Conservation (phyloP, 2,797 vertebrate species). For the Sebastiscus albofasciatus region DNA sequence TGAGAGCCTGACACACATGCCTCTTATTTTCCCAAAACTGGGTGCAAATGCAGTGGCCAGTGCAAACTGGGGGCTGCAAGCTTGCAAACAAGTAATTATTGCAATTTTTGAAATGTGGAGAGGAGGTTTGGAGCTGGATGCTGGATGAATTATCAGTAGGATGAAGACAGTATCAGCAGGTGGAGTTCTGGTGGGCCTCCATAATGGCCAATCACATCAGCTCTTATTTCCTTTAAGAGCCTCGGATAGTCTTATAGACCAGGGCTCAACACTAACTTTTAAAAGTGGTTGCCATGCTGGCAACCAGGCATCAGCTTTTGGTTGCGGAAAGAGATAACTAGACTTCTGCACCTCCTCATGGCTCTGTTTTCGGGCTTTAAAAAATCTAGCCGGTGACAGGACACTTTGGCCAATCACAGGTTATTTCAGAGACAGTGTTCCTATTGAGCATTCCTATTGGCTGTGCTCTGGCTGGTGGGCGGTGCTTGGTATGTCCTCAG, state of each 20-base stretch:
- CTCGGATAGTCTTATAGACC: not conserved
- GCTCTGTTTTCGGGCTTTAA: too few relatives aligned
- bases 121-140: not conserved
- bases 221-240: slow-evolving; percentile 7
- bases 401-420: too few relatives aligned
- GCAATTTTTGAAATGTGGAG: slow-evolving; percentile 5
- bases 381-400: too few relatives aligned
- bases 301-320: not conserved
- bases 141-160: not conserved
- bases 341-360: too few relatives aligned
- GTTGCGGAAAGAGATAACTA: too few relatives aligned
- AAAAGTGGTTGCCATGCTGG: not conserved
- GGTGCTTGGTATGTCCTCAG: too few relatives aligned
- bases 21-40: slow-evolving; percentile 35
- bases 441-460: too few relatives aligned
- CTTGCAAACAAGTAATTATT: slow-evolving; percentile 9
- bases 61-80: not conserved
- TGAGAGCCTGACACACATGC: slow-evolving; percentile 29
- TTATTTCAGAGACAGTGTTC: too few relatives aligned
- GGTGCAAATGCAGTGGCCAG: slow-evolving; percentile 3
- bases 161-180: not conserved
- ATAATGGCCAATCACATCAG: not conserved
- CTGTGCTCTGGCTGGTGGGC: too few relatives aligned
- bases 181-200: not conserved
- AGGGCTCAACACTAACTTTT: not conserved